phyloP scores from a whole-genome alignment of 2,797 vertebrate genomes.

The Acrocephalus scirpaceus region DNA sequence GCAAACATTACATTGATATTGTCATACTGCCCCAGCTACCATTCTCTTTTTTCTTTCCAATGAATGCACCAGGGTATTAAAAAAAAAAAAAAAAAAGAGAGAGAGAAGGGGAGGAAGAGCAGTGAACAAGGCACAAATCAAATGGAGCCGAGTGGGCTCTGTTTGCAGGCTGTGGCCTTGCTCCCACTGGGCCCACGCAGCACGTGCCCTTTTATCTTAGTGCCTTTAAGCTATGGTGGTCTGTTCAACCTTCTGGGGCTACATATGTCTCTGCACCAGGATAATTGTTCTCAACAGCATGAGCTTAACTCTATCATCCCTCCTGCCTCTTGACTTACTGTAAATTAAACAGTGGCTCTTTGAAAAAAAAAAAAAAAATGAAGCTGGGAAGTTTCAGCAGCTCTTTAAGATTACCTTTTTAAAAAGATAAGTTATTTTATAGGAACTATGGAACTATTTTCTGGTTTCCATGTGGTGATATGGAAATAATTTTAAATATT shows the following conservation, averaged over 20 bases:
- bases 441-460: not conserved
- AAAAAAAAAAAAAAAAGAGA: not conserved
- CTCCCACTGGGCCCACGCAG: conserved; percentile 49
- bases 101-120: no score
- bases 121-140: not conserved
- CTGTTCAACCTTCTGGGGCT: conserved; percentile 74
- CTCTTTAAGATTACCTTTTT: not conserved
- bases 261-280: conserved; percentile 70
- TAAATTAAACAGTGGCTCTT: conserved; percentile 52
- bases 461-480: not conserved
- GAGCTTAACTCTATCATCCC: conserved; percentile 44
- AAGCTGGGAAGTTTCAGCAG: not conserved
- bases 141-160: not conserved
- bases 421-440: not conserved
- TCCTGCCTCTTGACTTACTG: conserved; percentile 47
- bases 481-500: not conserved
- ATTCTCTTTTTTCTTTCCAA: conserved; percentile 11
- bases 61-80: not conserved
- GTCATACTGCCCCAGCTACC: not conserved
- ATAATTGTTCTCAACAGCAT: conserved; percentile 66
- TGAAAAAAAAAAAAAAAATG: not conserved
- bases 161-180: conserved; percentile 8
- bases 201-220: conserved; percentile 67
- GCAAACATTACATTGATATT: not conserved
- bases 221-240: conserved; percentile 73